These are phyloP conservation scores for Lophius piscatorius DNA, from an alignment of 2,113 vertebrate species.

Conservation along the genomic window DNA sequence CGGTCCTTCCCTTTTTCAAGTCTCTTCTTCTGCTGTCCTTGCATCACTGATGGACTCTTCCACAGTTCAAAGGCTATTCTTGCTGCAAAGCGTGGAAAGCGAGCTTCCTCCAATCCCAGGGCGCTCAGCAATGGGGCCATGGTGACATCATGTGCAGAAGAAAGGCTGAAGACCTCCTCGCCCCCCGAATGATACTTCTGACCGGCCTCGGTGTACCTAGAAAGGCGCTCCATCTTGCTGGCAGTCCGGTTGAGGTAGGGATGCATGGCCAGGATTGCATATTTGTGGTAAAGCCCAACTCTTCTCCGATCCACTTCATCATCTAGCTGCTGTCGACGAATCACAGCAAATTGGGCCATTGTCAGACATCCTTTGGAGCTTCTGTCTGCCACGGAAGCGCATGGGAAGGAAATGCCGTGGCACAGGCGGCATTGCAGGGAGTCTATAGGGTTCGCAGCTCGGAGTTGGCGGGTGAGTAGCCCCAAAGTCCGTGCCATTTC, in stretches of 20 bases:
- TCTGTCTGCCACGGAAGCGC: slow-evolving; percentile 55
- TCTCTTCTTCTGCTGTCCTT: slow-evolving; percentile 27
- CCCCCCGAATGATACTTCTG: slow-evolving; percentile 71
- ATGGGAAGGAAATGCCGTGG: slow-evolving; percentile 91
- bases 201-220: slow-evolving; percentile 67
- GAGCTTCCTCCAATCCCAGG: slow-evolving; percentile 88
- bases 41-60: slow-evolving; percentile 76
- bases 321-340: slow-evolving; percentile 91
- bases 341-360: slow-evolving; percentile 89
- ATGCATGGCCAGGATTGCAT: slow-evolving; percentile 88
- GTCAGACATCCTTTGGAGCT: slow-evolving; percentile 82
- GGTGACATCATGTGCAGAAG: slow-evolving; percentile 94
- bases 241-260: slow-evolving; percentile 92
- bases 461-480: slow-evolving; percentile 86
- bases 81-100: slow-evolving; percentile 94
- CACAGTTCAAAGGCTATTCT: slow-evolving; percentile 95
- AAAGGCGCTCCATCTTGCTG: slow-evolving; percentile 83
- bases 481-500: slow-evolving; percentile 90
- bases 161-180: slow-evolving; percentile 86
- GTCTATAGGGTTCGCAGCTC: slow-evolving; percentile 94
- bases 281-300: slow-evolving; percentile 87
- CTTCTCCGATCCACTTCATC: slow-evolving; percentile 88
- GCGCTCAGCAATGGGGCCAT: slow-evolving; percentile 94
- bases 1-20: slow-evolving; percentile 45
- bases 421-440: slow-evolving; percentile 94